These are phyloP conservation scores for Seriola dumerili DNA, from an alignment of 2,113 vertebrate species.

Conservation along the genomic window DNA sequence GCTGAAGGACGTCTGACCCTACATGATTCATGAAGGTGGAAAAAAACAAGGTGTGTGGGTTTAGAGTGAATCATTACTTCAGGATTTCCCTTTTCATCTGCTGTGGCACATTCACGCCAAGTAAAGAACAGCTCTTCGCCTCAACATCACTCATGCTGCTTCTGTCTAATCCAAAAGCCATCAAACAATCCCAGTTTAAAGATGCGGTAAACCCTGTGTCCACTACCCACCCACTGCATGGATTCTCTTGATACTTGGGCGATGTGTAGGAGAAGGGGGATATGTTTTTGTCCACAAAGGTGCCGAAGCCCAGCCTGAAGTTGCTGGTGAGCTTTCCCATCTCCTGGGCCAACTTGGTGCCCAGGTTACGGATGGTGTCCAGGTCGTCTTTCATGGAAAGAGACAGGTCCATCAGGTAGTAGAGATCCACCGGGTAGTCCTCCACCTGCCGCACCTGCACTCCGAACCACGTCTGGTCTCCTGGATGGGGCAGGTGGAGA, in stretches of 20 bases:
- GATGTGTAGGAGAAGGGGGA: conserved; percentile 98
- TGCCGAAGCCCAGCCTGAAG: conserved; percentile 96
- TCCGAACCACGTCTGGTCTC: conserved; percentile 88
- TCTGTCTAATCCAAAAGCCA: not conserved
- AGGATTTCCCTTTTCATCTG: conserved; percentile 5
- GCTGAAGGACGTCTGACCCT: not conserved
- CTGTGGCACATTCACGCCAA: not conserved
- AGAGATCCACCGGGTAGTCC: conserved; percentile 97
- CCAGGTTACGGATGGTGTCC: conserved; percentile 93
- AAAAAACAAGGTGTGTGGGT: conserved; percentile 8
- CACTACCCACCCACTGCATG: conserved; percentile 93
- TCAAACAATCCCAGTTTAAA: not conserved
- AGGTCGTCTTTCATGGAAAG: conserved; percentile 99
- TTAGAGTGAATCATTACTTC: conserved; percentile 9
- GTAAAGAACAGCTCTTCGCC: not conserved
- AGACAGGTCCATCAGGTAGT: conserved; percentile 99
- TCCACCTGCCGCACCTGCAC: conserved; percentile 97
- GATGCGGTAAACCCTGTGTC: not conserved
- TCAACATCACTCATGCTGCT: not conserved
- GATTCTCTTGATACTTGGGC: conserved; percentile 94
- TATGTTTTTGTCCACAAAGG: conserved; percentile 97
- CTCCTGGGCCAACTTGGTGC: conserved; percentile 94
- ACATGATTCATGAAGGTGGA: conserved; percentile 23
- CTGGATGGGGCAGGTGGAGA: conserved; percentile 72
- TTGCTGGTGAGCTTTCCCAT: conserved; percentile 98